Evolutionary conservation across 2,113 vertebrate species (phyloP), one percentile per base, ranked within the genome.

Genomic region (Crypturellus undulatus): DNA sequence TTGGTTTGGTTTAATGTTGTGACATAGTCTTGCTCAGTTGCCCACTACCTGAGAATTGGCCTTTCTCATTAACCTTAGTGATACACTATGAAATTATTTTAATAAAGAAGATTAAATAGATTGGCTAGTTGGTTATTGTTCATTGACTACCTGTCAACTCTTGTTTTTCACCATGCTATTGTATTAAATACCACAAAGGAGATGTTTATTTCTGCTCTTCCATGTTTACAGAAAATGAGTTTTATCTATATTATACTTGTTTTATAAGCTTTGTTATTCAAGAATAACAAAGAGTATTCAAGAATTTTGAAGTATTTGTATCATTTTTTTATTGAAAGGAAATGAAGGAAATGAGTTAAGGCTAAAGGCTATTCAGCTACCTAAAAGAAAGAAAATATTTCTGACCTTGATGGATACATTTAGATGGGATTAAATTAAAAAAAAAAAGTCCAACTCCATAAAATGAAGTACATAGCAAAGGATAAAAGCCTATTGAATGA

Each of bases 111-210:
- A 76, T 54, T 14, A 51, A 84, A 52, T 38, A 2, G 8, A 36
- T 79, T 40, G 11, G 8, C 47, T n/a, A 42, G 13, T 34, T 8
- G 3, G 25, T 3, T 51, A 25, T 65, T 89, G 40, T 28, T 79
- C 21, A 70, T 51, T 45, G 21, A 40, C 62, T 84, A 25, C 81
- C 36, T 79, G 18, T 28, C 30, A 3, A 45, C 1, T 69, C 7
- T 52, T 54, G 4, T 0, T 24, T 84, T 91, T 79, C 36, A 9
- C 17, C 6, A 8, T 43, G 10, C 0, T 51, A 8, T n/a, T 62
- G 1, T 43, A 62, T 2, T 42, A 28, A 51, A n/a, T 30, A 2
- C 2, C 28, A 30, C 12, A 62, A 82, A 68, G 7, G 3, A 81
- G 2, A 10, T 49, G 2, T n/a, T 70, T 71, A 26, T 79, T 82